Evolutionary conservation across 2,113 vertebrate species (phyloP), one percentile per base, ranked within the genome.

Genomic region (Oncorhynchus gorbuscha): DNA sequence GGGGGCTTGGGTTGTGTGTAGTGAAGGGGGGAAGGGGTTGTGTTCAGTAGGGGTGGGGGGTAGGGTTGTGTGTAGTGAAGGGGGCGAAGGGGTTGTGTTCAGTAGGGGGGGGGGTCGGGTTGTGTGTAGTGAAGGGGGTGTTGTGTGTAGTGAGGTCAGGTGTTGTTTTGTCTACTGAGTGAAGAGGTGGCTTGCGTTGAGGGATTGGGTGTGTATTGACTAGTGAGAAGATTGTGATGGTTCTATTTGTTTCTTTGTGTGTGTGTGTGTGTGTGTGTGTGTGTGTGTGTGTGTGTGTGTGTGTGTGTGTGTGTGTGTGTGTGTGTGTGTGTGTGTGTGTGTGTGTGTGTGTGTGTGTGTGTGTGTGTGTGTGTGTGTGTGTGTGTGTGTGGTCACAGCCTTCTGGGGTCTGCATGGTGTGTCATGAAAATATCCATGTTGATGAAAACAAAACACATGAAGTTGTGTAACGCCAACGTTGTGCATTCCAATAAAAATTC

Each of bases 401-500:
- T 55, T 55, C 12, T 62, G 59, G 59, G 4, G 20, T 62, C 2
- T 3, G 0, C 59, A 51, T 30, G 65, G 26, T 5, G 64, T 28
- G 55, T 22, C 58, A 48, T 49, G 58, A 80, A 72, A 49, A 69
- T 58, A 66, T 72, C 80, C 30, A 66, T 69, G 28, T 28, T 28
- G 28, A 28, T 28, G 28, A 28, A 28, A 28, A 28, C 28, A 28
- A 28, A 28, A 28, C 77, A 75, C 65, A 69, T 28, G 39, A 79
- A 69, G 72, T 73, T 76, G 73, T 48, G 72, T 32, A 77, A 77
- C 8, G 13, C 30, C 13, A 69, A 48, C 58, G 20, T 32, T 51
- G 4, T 7, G 69, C 51, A 78, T 13, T 69, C 75, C 65, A 77
- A 79, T 72, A 77, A 64, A 72, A 73, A 71, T 75, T 75, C 65